phyloP scores from a whole-genome alignment of 2,888 invertebrate species.

The Tenthredo scrophulariae region DNA sequence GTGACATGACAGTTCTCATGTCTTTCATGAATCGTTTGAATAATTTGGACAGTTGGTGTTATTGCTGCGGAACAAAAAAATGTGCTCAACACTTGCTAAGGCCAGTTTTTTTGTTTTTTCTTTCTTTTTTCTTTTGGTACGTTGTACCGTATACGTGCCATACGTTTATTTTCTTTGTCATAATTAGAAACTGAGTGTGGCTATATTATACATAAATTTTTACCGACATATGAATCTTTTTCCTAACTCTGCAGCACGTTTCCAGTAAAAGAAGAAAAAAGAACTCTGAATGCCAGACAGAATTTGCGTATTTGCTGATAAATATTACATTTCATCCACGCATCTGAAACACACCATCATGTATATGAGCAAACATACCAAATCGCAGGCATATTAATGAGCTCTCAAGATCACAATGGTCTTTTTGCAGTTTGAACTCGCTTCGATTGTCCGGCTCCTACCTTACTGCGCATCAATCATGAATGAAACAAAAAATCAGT shows the following conservation, averaged over 20 bases:
- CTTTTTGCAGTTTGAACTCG: not conserved
- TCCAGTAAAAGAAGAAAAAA: not conserved
- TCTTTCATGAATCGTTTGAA: constrained; percentile 20
- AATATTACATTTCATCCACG: constrained; percentile 10
- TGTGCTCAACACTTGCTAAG: not conserved
- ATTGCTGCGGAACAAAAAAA: not conserved
- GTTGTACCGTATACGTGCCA: not conserved
- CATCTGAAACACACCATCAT: not conserved
- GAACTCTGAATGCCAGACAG: not conserved
- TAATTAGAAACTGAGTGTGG: not conserved
- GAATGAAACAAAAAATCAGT: not conserved
- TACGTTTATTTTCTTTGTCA: not conserved
- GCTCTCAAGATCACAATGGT: not conserved
- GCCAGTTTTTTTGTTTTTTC: not conserved
- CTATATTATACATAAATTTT: not conserved
- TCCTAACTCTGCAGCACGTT: not conserved
- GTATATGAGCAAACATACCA: not conserved
- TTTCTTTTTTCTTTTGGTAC: not conserved
- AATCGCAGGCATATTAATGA: not conserved
- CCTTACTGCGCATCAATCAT: not conserved
- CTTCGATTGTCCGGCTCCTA: not conserved
- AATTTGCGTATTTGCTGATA: constrained; percentile 13
- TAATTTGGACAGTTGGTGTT: constrained; percentile 23
- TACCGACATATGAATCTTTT: not conserved
- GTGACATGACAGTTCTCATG: not conserved